These are phyloP conservation scores for Kobus ellipsiprymnus DNA, from an alignment of 2,113 vertebrate species.

Conservation along the genomic window DNA sequence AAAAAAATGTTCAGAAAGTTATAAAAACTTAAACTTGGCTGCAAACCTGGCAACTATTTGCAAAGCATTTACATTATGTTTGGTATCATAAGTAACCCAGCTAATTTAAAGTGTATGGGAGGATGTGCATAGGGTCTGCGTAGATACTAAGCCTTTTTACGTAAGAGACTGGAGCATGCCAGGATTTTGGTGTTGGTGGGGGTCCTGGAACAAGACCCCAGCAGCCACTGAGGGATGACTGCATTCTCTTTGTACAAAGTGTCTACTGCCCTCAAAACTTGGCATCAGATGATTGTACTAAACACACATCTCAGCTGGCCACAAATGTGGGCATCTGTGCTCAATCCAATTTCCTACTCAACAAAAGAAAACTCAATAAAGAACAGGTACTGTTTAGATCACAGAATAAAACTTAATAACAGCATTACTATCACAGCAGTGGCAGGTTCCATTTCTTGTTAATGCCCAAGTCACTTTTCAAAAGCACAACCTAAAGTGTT, in stretches of 20 bases:
- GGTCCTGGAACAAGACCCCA: background rate
- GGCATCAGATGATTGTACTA: background rate
- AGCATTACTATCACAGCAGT: background rate
- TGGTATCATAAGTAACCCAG: background rate
- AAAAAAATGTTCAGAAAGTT: background rate
- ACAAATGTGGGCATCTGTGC: background rate
- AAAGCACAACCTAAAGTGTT: slow-evolving; percentile 11
- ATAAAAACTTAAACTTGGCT: background rate
- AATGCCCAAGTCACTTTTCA: background rate
- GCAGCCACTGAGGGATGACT: background rate
- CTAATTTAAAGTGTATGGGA: background rate
- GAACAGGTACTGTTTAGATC: background rate
- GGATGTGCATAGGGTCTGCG: background rate
- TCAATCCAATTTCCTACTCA: background rate
- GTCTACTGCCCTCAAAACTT: background rate
- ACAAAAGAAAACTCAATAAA: background rate
- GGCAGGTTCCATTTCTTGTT: background rate
- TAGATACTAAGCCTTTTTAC: background rate
- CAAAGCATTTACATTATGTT: background rate
- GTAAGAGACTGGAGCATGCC: background rate
- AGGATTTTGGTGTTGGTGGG: background rate
- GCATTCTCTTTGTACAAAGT: background rate
- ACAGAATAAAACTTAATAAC: background rate
- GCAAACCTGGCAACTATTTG: background rate
- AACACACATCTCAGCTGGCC: background rate